Percentiles rank a stretch among this genome's conserved stretches.
Evolutionary conservation across 1,140 invertebrate species (phyloP).

Genomic region (Drosophila pandora): DNA sequence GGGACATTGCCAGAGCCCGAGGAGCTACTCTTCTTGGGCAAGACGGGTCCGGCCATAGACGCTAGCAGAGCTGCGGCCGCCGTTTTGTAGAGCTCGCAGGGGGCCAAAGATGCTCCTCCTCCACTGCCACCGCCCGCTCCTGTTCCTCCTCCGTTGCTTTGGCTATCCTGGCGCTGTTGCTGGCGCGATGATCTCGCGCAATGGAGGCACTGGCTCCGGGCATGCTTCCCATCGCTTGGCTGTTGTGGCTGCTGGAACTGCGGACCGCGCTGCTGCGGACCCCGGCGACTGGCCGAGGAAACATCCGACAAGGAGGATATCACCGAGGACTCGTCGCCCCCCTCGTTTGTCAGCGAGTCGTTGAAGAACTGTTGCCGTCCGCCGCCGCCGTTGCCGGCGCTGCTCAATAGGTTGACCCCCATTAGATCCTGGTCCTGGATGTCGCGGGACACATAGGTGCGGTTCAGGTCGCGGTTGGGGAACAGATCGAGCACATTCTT

Average conservation of each 20-base stretch:
- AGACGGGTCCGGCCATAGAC: constrained; percentile 51
- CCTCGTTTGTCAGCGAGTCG: constrained; percentile 78
- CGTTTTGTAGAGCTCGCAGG: constrained; percentile 63
- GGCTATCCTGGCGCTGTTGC: constrained; percentile 44
- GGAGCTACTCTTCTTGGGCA: constrained; percentile 34
- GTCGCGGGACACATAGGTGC: constrained; percentile 79
- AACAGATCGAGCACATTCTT: constrained; percentile 88
- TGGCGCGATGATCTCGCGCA: constrained; percentile 67
- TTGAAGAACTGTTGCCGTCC: constrained; percentile 70
- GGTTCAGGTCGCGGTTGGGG: constrained; percentile 84
- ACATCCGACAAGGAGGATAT: constrained; percentile 80
- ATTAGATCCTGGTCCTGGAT: constrained; percentile 77
- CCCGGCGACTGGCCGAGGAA: constrained; percentile 66
- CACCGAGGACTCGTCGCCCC: constrained; percentile 72
- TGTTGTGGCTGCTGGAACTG: constrained; percentile 55
- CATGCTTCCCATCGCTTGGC: constrained; percentile 66
- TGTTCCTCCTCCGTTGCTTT: constrained; percentile 20
- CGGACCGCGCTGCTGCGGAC: constrained; percentile 11
- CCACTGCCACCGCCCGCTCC: not conserved
- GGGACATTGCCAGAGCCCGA: constrained; percentile 17
- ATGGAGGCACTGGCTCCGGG: constrained; percentile 69
- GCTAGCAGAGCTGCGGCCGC: constrained; percentile 60
- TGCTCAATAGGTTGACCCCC: constrained; percentile 64
- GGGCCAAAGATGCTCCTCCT: constrained; percentile 21
- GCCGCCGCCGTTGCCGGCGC: constrained; percentile 16